Conservation (phyloP, 1,140 invertebrate species). For the Harpegnathos saltator region DNA sequence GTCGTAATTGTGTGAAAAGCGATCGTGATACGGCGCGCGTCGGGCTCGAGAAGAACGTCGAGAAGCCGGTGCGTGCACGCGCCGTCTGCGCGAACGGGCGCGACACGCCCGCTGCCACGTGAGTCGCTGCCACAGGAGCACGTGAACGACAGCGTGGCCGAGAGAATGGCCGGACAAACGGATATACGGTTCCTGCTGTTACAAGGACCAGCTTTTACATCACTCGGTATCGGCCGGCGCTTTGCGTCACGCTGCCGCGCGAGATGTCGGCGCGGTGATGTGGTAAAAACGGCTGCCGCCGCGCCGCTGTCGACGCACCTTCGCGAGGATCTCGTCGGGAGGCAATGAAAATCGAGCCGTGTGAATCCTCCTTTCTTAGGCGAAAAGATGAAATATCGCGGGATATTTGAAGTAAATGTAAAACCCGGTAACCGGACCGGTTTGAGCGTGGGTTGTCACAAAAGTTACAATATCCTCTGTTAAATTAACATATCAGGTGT, state of each 20-base stretch:
- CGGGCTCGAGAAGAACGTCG: not conserved
- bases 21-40: not conserved
- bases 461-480: too few species aligned
- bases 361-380: too few species aligned
- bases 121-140: slow-evolving; percentile 52
- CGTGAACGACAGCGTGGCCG: slow-evolving; percentile 66
- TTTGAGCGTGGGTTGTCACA: too few species aligned
- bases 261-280: slow-evolving; percentile 39
- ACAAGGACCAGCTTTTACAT: slow-evolving; percentile 67
- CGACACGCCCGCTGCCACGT: slow-evolving; percentile 62
- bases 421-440: too few species aligned
- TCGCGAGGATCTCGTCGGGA: too few species aligned
- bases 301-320: too few species aligned
- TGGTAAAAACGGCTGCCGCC: slow-evolving; percentile 15
- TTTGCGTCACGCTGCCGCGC: slow-evolving; percentile 59
- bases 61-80: slow-evolving; percentile 9
- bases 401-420: too few species aligned
- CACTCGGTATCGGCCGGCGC: slow-evolving; percentile 19
- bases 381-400: too few species aligned
- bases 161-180: slow-evolving; percentile 62
- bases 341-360: too few species aligned
- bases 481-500: too few species aligned
- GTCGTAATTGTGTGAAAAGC: not conserved
- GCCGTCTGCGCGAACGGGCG: slow-evolving; percentile 15
- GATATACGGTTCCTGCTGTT: slow-evolving; percentile 53